Percentiles rank a stretch among this genome's conserved stretches.
Conservation (phyloP, 2,113 vertebrate species). For the Microtus oregoni region DNA sequence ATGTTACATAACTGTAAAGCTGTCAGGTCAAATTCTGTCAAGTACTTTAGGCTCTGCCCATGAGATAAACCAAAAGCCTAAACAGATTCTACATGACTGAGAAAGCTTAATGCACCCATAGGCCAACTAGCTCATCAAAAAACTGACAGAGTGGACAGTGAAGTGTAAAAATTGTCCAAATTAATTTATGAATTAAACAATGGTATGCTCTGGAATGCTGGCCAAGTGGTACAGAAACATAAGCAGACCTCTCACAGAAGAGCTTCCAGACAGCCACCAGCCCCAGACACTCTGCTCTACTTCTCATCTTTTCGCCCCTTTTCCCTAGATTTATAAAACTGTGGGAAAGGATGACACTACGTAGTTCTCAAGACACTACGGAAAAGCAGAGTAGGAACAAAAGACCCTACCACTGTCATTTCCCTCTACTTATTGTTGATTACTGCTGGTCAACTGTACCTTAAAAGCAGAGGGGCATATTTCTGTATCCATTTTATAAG, state of each 20-base stretch:
- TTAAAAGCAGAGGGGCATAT: background rate
- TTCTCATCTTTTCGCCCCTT: slow-evolving; percentile 18
- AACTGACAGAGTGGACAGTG: slow-evolving; percentile 67
- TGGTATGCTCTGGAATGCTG: slow-evolving; percentile 12
- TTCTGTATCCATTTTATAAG: background rate
- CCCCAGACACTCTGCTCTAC: background rate
- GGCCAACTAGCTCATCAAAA: slow-evolving; percentile 76
- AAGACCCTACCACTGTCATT: background rate
- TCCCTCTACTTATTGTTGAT: background rate
- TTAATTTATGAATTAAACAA: slow-evolving; percentile 68
- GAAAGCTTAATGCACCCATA: slow-evolving; percentile 70
- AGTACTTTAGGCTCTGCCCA: slow-evolving; percentile 32
- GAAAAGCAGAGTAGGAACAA: slow-evolving; percentile 20
- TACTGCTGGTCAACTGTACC: background rate
- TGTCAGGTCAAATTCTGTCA: slow-evolving; percentile 87
- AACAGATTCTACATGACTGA: slow-evolving; percentile 76
- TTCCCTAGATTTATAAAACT: background rate
- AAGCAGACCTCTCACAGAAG: slow-evolving; percentile 15
- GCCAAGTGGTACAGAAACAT: background rate
- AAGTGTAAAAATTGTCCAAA: slow-evolving; percentile 28
- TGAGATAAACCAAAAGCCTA: slow-evolving; percentile 63
- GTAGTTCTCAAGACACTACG: background rate
- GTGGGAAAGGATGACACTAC: background rate
- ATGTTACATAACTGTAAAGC: slow-evolving; percentile 73
- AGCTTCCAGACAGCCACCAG: background rate